A percentile compares a stretch with the other conserved stretches of the same genome.
These are phyloP conservation scores for Callitettix versicolor DNA, from an alignment of 1,140 invertebrate genomes.

Conservation along the genomic window DNA sequence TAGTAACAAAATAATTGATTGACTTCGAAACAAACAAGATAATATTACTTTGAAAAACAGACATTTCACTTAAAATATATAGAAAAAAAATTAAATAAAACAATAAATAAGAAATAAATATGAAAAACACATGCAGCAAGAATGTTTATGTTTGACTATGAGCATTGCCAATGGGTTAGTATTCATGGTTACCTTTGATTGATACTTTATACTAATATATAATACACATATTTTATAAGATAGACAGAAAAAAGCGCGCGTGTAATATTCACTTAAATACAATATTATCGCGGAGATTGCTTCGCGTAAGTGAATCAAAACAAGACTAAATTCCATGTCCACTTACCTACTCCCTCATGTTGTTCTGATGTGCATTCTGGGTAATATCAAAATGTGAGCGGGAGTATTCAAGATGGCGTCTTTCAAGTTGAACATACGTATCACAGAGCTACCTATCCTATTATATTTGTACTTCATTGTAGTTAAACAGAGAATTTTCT, in stretches of 20 bases:
- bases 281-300: conserved; percentile 17
- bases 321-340: conserved; percentile 24
- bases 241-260: not conserved
- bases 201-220: not conserved
- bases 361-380: conserved; percentile 25
- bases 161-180: not conserved
- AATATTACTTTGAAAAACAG: too few relatives aligned
- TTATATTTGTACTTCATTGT: too few relatives aligned
- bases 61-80: not conserved
- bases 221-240: not conserved
- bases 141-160: not conserved
- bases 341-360: conserved; percentile 28
- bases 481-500: too few relatives aligned
- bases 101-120: not conserved
- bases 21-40: too few relatives aligned
- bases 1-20: too few relatives aligned
- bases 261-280: conserved; percentile 2
- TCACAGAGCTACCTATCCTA: too few relatives aligned
- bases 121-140: not conserved
- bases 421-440: too few relatives aligned
- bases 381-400: conserved; percentile 16
- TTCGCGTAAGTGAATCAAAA: conserved; percentile 22
- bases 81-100: not conserved
- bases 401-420: conserved; percentile 11
- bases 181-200: not conserved